Evolutionary conservation across 2,113 vertebrate species (phyloP).

Genomic region (Dasyprocta punctata): DNA sequence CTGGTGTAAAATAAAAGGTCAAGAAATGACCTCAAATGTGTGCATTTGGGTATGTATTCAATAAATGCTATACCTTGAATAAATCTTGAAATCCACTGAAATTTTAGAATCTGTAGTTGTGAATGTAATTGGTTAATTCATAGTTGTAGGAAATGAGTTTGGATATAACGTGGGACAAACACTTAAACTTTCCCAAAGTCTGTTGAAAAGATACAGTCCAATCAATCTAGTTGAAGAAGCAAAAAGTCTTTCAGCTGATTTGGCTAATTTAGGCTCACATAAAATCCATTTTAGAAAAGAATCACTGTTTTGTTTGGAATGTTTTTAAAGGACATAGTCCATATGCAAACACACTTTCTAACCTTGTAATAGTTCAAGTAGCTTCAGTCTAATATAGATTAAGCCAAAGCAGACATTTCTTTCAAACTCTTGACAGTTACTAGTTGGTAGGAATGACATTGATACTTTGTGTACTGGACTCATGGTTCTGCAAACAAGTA

Average conservation of each 20-base stretch:
- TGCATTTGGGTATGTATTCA: background rate
- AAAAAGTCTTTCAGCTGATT: background rate
- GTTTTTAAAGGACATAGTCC: background rate
- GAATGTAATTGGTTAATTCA: background rate
- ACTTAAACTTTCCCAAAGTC: background rate
- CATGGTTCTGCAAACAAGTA: background rate
- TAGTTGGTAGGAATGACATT: background rate
- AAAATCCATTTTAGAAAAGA: slow-evolving; percentile 13
- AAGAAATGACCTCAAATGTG: background rate
- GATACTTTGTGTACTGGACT: background rate
- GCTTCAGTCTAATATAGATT: background rate
- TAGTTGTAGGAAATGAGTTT: background rate
- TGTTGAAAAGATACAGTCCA: background rate
- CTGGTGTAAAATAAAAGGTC: background rate
- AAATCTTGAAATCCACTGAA: background rate
- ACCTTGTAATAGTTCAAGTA: background rate
- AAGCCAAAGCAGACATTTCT: background rate
- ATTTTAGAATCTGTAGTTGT: background rate
- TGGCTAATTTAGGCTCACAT: background rate
- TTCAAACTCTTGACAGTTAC: background rate
- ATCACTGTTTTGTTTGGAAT: background rate
- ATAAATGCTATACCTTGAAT: background rate
- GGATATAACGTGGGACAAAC: background rate
- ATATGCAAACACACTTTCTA: background rate
- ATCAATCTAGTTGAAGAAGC: background rate